Evolutionary conservation across 2,888 invertebrate species (phyloP).

Genomic region (Ennomos erosarius): DNA sequence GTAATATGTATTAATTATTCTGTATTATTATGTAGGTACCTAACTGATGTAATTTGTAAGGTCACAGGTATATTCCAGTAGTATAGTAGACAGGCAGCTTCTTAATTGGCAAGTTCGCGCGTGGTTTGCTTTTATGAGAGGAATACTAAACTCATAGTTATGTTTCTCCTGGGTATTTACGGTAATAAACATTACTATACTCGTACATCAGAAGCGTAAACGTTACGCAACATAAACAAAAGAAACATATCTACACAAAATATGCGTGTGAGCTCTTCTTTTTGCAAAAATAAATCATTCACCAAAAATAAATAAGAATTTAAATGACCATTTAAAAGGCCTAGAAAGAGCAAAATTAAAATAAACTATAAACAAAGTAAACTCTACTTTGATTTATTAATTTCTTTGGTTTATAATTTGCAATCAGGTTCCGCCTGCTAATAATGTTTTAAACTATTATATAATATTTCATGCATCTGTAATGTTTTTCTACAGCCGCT

Average conservation of each 20-base stretch:
- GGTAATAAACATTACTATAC: slow-evolving; percentile 30
- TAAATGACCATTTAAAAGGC: too few species aligned
- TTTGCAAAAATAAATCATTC: too few species aligned
- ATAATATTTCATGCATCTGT: too few species aligned
- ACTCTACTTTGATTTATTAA: too few species aligned
- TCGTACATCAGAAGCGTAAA: slow-evolving; percentile 11
- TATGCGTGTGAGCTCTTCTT: neutral
- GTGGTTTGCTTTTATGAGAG: slow-evolving; percentile 49
- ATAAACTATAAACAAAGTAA: too few species aligned
- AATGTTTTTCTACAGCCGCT: neutral
- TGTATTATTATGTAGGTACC: slow-evolving; percentile 10
- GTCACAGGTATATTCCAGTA: slow-evolving; percentile 33
- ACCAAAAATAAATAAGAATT: too few species aligned
- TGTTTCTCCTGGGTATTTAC: slow-evolving; percentile 43
- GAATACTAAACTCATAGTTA: slow-evolving; percentile 53
- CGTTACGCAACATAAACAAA: slow-evolving; percentile 13
- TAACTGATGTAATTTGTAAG: too few species aligned
- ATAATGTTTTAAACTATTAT: too few species aligned
- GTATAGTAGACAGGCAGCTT: slow-evolving; percentile 20
- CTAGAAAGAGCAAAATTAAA: too few species aligned
- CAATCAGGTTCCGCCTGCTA: too few species aligned
- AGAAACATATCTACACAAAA: neutral
- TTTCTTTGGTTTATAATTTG: too few species aligned
- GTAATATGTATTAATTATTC: too few species aligned
- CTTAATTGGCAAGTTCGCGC: slow-evolving; percentile 52